Evolutionary conservation across 2,888 invertebrate species (phyloP), one percentile per base, ranked within the genome.

Genomic region (Euspilapteryx auroguttella): DNA sequence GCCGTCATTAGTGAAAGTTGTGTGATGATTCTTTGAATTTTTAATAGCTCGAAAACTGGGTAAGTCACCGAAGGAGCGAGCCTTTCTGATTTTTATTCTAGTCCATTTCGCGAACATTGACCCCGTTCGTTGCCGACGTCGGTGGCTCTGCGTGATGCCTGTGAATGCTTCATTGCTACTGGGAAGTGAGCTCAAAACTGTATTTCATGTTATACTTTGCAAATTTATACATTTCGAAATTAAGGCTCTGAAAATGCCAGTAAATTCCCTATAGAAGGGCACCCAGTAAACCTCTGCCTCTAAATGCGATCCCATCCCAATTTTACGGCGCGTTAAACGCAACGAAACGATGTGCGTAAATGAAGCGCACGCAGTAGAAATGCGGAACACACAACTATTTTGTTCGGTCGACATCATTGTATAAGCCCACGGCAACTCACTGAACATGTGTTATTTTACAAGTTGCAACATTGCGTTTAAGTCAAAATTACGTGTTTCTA

Each of bases 381-480:
- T 68, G 73, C 73, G 73, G 73, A 73, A 75, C 71, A 69, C 63
- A 69, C 49, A 61, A 58, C 62, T 65, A 64, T 71, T 71, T 66
- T 11, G 69, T 69, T 66, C 62, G 61, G 69, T 64, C 57, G 58
- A 64, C 69, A 68, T 63, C 58, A 73, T 75, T 75, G 73, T 73
- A 71, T 73, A 73, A 73, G 59, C 71, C 68, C 65, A 66, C 52
- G 50, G 57, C 63, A 68, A 59, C 52, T 49, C 58, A 57, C 17
- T 17, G 8, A 53, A 64, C 66, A 66, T 69, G 61, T 57, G 64
- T 71, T 71, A 68, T 68, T 66, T 69, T 69, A 8, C 57, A 47
- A 53, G 63, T 64, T 68, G 58, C 71, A 66, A 69, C 69, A 69
- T 64, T 62, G 64, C 57, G 14, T 15, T 61, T 55, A 55, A 68